Conservation (phyloP, 1,140 invertebrate species). For the Drosophila parabipectinata region DNA sequence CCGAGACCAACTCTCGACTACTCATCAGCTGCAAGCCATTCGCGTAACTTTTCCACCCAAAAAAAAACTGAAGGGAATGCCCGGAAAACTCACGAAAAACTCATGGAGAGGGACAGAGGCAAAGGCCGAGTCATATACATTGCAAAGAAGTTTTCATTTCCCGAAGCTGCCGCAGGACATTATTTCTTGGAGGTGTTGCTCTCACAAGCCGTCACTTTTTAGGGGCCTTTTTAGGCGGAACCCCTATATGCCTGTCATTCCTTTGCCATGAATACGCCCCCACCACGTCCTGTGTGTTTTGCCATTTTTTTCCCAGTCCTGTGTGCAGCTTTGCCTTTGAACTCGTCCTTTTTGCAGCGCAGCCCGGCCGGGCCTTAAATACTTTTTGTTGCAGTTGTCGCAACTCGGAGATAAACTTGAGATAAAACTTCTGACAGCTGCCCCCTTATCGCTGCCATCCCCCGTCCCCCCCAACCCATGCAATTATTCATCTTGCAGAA, state of each 20-base stretch:
- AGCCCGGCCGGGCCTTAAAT: conserved; percentile 22
- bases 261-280: conserved; percentile 60
- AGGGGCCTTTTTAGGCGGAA: conserved; percentile 47
- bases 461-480: conserved; percentile 1
- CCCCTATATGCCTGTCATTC: conserved; percentile 57
- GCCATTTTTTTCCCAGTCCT: conserved; percentile 9
- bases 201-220: conserved; percentile 5
- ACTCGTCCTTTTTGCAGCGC: neutral
- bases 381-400: conserved; percentile 55
- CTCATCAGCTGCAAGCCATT: conserved; percentile 75
- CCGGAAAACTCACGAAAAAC: conserved; percentile 10
- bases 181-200: conserved; percentile 42
- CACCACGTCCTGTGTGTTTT: conserved; percentile 29
- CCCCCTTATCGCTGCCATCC: conserved; percentile 4
- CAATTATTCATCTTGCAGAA: conserved; percentile 45
- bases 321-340: conserved; percentile 6
- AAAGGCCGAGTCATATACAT: conserved; percentile 59
- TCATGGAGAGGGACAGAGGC: neutral
- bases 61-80: conserved; percentile 15
- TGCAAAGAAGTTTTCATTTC: conserved; percentile 82
- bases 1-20: conserved; percentile 53
- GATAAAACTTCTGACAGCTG: conserved; percentile 55
- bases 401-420: conserved; percentile 61
- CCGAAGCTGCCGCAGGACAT: conserved; percentile 69
- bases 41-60: conserved; percentile 55